A percentile compares a stretch with the other conserved stretches of the same genome.
These are phyloP conservation scores for Carduelis carduelis DNA, from an alignment of 2,797 vertebrate genomes.

Conservation along the genomic window DNA sequence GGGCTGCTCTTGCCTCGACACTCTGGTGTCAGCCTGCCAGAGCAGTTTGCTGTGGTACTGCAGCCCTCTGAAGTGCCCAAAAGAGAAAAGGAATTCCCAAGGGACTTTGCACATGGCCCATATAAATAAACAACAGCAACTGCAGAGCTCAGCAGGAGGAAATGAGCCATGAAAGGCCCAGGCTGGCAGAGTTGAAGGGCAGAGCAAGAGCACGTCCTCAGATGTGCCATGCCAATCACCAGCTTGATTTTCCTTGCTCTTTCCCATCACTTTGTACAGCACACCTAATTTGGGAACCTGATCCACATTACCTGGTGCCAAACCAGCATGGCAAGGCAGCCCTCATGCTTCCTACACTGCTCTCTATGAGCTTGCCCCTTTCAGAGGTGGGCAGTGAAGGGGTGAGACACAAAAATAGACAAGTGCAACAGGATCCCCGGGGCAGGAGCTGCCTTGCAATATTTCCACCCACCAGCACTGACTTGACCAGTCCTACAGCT, in stretches of 20 bases:
- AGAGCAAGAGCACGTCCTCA: constrained; percentile 36
- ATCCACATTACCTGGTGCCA: not conserved
- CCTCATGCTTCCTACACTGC: fast-evolving
- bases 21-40: not conserved
- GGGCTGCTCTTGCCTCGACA: not conserved
- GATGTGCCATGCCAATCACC: not conserved
- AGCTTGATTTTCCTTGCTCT: not conserved
- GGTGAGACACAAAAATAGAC: not conserved
- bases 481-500: not conserved
- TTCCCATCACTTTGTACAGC: not conserved
- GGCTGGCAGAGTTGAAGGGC: constrained; percentile 59
- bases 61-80: not conserved
- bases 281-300: not conserved
- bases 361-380: not conserved
- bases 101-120: not conserved
- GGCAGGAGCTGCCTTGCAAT: not conserved
- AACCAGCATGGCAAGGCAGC: not conserved
- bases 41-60: not conserved
- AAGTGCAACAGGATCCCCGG: not conserved
- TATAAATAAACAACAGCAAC: constrained; percentile 55
- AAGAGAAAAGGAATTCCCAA: constrained; percentile 38
- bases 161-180: constrained; percentile 35
- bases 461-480: not conserved
- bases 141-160: constrained; percentile 47
- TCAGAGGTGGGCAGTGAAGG: not conserved